Conservation (phyloP, 2,113 vertebrate species). For the Micromys minutus region DNA sequence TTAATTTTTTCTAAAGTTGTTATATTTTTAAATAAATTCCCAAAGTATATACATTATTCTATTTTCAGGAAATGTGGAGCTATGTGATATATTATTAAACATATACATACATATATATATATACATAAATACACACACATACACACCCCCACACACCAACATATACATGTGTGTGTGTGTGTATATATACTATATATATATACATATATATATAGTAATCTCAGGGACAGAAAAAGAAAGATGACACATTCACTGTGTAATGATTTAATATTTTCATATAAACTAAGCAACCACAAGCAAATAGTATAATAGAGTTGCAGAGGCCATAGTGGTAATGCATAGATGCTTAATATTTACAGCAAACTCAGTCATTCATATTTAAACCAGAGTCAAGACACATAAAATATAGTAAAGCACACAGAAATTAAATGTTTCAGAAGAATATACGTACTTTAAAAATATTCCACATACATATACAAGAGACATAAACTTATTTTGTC, state of each 20-base stretch:
- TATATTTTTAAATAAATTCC: conserved; percentile 32
- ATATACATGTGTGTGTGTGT: no score
- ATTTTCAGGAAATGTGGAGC: background rate
- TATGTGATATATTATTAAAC: background rate
- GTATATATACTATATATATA: no score
- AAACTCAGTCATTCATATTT: background rate
- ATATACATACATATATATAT: no score
- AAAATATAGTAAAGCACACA: background rate
- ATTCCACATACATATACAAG: background rate
- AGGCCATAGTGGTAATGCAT: no score
- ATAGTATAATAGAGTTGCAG: background rate
- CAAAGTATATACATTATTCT: background rate
- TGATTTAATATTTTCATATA: background rate
- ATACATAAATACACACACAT: no score
- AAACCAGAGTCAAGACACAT: background rate
- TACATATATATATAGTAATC: background rate
- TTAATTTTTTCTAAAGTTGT: background rate
- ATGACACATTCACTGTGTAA: background rate
- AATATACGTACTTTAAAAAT: background rate
- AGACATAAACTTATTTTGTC: background rate
- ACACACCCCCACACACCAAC: no score
- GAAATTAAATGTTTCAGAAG: background rate
- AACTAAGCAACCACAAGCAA: background rate
- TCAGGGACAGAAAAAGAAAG: background rate
- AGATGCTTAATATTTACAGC: background rate